Evolutionary conservation across 2,797 vertebrate species (phyloP).

Genomic region (Mormyrus hasselquistii): DNA sequence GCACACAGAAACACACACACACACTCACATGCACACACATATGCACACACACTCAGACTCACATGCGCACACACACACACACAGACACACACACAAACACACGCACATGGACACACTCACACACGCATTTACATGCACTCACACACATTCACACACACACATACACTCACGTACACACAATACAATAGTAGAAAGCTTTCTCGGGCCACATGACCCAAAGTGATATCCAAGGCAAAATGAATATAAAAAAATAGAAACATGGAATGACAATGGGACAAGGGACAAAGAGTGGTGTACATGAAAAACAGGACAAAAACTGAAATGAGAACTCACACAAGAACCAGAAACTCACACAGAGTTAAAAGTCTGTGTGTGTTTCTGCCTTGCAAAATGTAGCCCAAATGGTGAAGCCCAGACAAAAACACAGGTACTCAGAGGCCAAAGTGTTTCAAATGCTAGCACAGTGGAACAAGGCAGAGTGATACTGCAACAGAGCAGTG

Average conservation of each 20-base stretch:
- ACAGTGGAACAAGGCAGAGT: background rate
- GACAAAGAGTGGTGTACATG: constrained; percentile 19
- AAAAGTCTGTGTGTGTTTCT: background rate
- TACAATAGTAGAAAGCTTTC: constrained; percentile 33
- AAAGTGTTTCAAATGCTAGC: background rate
- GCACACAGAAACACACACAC: background rate
- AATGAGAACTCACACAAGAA: background rate
- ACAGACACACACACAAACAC: no score
- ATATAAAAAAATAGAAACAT: constrained; percentile 24
- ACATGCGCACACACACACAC: background rate
- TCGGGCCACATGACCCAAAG: constrained; percentile 33
- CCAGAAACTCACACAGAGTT: background rate
- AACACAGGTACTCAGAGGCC: background rate
- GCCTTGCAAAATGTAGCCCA: background rate
- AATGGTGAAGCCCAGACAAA: background rate
- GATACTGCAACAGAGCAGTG: background rate
- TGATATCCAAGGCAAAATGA: constrained; percentile 52
- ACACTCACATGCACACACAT: background rate
- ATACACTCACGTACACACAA: background rate
- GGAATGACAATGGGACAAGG: background rate
- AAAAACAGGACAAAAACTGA: background rate
- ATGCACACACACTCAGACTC: background rate
- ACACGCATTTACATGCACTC: background rate
- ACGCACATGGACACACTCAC: background rate
- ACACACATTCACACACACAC: background rate